Evolutionary conservation across 2,888 invertebrate genomes (phyloP), one percentile per base, ranked within the genome.

Genomic region (Mimumesa dahlbomi): DNA sequence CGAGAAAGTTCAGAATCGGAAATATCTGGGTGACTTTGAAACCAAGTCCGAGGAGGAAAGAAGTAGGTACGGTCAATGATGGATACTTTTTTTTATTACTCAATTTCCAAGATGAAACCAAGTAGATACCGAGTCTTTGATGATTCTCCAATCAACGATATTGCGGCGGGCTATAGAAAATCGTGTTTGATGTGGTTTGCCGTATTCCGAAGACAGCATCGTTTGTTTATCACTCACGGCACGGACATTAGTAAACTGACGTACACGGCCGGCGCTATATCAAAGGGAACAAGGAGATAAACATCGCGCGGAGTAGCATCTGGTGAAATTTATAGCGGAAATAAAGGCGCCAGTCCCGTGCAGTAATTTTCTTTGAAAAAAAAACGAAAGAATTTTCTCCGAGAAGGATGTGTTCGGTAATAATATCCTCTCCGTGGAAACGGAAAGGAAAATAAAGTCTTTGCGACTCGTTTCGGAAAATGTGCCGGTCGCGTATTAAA

Each of bases 261-360:
- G n/a, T 22, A 1, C 14, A 3, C 5, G 40, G 5, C 6, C 11
- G 14, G 40, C 5, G 16, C 6, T 9, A 16, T 40, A 40, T 7
- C 4, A 16, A 2, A 57, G 42, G 25, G 40, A 56, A 48, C 18
- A 46, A 7, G 25, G 13, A n/a, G 25, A 29, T 52, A 52, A 69
- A 58, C 11, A 16, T 21, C 43, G 40, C 3, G 7, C n/a, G 14
- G 16, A 29, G 11, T 18, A 45, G 22, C 22, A 16, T 54, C 40
- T 40, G 34, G 9, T 5, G 46, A 53, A 53, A 70, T 53, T 71
- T 43, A 69, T 63, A 29, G 53, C n/a, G 9, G 40, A 25, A 25
- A 31, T 63, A 58, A 62, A 53, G 43, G 13, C 25, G 38, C 1
- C 31, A 4, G 14, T 36, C 14, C 31, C 9, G 7, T 14, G 6